Conservation (phyloP, 2,888 invertebrate genomes). For the Drosophila silvestris region DNA sequence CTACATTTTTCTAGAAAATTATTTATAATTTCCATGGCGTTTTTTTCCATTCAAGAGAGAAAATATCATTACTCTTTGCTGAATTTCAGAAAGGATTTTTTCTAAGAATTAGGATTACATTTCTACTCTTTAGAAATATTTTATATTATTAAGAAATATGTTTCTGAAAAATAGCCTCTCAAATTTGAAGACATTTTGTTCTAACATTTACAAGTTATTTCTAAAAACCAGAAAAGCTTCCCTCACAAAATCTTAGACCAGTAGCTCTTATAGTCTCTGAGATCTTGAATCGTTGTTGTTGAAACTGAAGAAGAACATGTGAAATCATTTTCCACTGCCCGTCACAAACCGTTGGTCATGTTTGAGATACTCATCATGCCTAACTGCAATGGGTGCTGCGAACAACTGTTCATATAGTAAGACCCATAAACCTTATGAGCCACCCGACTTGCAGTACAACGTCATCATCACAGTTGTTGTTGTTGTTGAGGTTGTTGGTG, state of each 20-base stretch:
- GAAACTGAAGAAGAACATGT: background rate
- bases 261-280: background rate
- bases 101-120: background rate
- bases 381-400: background rate
- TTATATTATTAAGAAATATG: background rate
- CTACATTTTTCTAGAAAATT: too few relatives aligned
- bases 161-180: background rate
- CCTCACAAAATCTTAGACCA: background rate
- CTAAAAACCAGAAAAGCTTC: accelerated
- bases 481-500: background rate
- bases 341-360: background rate
- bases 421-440: constrained; percentile 32
- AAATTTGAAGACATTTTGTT: background rate
- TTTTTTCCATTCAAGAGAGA: too few relatives aligned
- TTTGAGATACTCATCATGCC: background rate
- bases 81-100: background rate
- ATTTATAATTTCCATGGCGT: too few relatives aligned
- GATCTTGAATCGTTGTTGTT: background rate
- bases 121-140: background rate
- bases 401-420: constrained; percentile 15
- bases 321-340: background rate
- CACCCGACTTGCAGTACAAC: constrained; percentile 26
- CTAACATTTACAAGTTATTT: background rate
- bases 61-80: background rate
- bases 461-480: constrained; percentile 34